Evolutionary conservation across 2,113 vertebrate species (phyloP).

Genomic region (Sinocyclocheilus rhinocerous): DNA sequence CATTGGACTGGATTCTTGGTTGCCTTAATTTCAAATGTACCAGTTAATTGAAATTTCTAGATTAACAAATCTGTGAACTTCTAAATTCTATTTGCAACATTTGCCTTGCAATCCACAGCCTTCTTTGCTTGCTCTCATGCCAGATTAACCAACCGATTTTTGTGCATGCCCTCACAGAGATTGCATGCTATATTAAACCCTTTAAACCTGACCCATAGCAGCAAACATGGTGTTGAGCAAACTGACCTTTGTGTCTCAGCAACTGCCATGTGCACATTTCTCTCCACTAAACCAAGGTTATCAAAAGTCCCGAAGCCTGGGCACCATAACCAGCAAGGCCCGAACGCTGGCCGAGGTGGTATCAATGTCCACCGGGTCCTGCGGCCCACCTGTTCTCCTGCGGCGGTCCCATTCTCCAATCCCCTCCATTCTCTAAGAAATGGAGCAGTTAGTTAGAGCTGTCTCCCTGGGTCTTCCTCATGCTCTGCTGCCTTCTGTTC

Average conservation of each 20-base stretch:
- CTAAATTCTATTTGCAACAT: not conserved
- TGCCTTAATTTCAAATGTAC: not conserved
- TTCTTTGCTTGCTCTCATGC: slow-evolving; percentile 24
- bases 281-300: slow-evolving; percentile 76
- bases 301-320: slow-evolving; percentile 75
- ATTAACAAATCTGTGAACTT: not conserved
- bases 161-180: slow-evolving; percentile 47
- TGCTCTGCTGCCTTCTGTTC: slow-evolving; percentile 37
- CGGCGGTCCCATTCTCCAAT: slow-evolving; percentile 64
- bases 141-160: slow-evolving; percentile 29
- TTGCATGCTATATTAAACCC: slow-evolving; percentile 51
- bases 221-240: slow-evolving; percentile 28
- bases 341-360: slow-evolving; percentile 72
- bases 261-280: slow-evolving; percentile 38
- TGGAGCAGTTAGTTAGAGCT: slow-evolving; percentile 19
- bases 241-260: slow-evolving; percentile 40
- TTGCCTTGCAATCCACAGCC: slow-evolving; percentile 23
- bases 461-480: slow-evolving; percentile 34
- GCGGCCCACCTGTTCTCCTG: slow-evolving; percentile 67
- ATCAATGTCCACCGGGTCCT: slow-evolving; percentile 71
- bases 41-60: not conserved
- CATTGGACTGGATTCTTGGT: not conserved
- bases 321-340: slow-evolving; percentile 71
- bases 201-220: slow-evolving; percentile 42
- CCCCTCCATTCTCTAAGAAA: slow-evolving; percentile 73